These are phyloP conservation scores for Drosophila varians DNA, from an alignment of 1,140 invertebrate genomes.

Conservation along the genomic window DNA sequence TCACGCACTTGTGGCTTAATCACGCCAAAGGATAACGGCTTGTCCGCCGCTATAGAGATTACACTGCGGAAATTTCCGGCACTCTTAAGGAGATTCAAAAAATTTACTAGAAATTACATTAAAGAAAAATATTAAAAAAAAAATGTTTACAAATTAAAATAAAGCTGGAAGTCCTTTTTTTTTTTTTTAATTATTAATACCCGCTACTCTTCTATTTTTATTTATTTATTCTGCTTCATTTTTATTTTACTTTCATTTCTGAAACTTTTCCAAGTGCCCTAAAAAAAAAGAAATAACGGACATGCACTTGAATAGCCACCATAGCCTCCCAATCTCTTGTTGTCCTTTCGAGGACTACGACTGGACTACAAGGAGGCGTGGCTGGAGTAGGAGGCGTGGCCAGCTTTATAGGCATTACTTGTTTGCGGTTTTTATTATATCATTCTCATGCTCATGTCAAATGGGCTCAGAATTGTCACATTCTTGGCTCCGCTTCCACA, in stretches of 20 bases:
- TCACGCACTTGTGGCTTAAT: constrained; percentile 81
- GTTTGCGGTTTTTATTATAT: constrained; percentile 81
- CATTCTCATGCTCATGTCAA: constrained; percentile 75
- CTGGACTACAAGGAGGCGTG: background rate
- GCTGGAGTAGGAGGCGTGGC: background rate
- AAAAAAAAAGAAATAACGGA: background rate
- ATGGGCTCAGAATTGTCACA: constrained; percentile 76
- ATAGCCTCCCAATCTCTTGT: background rate
- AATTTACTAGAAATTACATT: no score
- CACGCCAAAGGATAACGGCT: constrained; percentile 75
- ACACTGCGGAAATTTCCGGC: background rate
- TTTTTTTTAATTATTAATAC: no score
- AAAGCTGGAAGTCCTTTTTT: no score
- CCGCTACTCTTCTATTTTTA: background rate
- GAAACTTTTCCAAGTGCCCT: background rate
- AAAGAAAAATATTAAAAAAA: no score
- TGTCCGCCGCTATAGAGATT: background rate
- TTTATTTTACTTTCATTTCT: background rate
- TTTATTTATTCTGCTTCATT: no score
- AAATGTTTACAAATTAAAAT: no score
- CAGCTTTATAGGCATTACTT: constrained; percentile 60
- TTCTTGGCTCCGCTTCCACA: constrained; percentile 53
- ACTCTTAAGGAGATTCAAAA: no score
- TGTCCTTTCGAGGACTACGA: background rate
- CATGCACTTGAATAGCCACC: background rate